Evolutionary conservation across 2,113 vertebrate genomes (phyloP), one percentile per base, ranked within the genome.

Genomic region (Chelonoidis abingdonii): DNA sequence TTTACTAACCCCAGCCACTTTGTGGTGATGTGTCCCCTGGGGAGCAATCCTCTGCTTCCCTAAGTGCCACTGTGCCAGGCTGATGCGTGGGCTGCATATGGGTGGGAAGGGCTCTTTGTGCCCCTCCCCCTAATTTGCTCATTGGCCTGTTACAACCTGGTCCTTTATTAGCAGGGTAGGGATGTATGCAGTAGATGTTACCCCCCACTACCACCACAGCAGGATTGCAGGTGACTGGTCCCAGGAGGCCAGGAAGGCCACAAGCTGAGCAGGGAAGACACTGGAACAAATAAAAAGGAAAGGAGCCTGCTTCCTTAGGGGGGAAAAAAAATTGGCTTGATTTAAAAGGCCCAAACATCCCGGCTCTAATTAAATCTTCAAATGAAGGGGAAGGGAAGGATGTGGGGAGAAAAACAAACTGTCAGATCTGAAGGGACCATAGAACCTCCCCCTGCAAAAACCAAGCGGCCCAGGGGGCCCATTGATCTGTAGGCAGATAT

Each of bases 331-430:
- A 82, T 87, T 97, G 96, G 96, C 97, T 87, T 80, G 72, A 82
- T 97, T 94, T 89, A 59, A 94, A 95, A 95, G 92, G 72, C n/a
- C 21, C 75, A 10, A 16, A 91, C 49, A 90, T 89, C 93, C 89
- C 92, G 95, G 90, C 87, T 86, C 87, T 97, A 97, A 97, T 97
- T 97, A 96, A 95, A 89, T 88, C 92, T 96, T 88, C 83, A 92
- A 80, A 91, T 78, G 80, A 76, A 96, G 87, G 82, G 91, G 95
- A 96, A 96, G 78, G 44, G 83, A 24, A 96, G 78, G 92, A 89
- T 89, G 87, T 47, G 50, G 90, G 31, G 86, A 75, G 80, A 62
- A 47, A 88, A 87, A 38, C 44, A 80, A 88, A 54, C 19, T 44
- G 57, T n/a, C 56, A 69, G 41, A 54, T 35, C 19, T 53, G 47